phyloP scores from a whole-genome alignment of 2,888 invertebrate genomes.

The Neoaliturus tenellus region DNA sequence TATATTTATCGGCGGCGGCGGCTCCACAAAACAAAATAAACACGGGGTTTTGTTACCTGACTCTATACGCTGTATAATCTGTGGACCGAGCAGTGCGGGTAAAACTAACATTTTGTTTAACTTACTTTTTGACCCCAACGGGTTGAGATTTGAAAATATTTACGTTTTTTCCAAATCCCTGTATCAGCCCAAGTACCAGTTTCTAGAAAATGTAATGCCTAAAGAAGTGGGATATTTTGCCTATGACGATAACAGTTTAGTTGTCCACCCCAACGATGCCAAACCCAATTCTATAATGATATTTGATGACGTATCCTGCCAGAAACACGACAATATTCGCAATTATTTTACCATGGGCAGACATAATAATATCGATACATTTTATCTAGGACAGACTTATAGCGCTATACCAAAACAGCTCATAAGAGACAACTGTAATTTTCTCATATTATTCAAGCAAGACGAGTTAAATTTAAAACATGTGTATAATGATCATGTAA shows the following conservation, averaged over 20 bases:
- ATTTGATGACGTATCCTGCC: constrained; percentile 51
- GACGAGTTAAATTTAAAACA: constrained; percentile 70
- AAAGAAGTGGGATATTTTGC: constrained; percentile 26
- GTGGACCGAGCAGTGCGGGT: constrained; percentile 29
- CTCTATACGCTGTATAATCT: constrained; percentile 34
- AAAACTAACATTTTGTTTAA: constrained; percentile 54
- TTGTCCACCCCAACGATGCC: constrained; percentile 30
- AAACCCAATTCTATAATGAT: constrained; percentile 50
- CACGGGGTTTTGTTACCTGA: constrained; percentile 43
- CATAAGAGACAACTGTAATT: constrained; percentile 70
- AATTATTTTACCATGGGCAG: constrained; percentile 48
- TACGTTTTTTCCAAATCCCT: constrained; percentile 55
- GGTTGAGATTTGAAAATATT: constrained; percentile 52
- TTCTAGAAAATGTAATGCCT: constrained; percentile 12
- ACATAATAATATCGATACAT: constrained; percentile 51
- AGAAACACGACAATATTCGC: constrained; percentile 50
- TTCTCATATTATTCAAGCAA: constrained; percentile 70
- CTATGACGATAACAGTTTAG: constrained; percentile 25
- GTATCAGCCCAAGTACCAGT: constrained; percentile 51
- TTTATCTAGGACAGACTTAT: constrained; percentile 54
- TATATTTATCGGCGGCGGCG: too few relatives aligned
- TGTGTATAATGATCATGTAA: constrained; percentile 55
- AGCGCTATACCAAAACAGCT: constrained; percentile 69
- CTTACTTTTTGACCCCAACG: constrained; percentile 44
- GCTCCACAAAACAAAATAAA: too few relatives aligned